A percentile compares a stretch with the other conserved stretches of the same genome.
Conservation (phyloP, 2,113 vertebrate genomes). For the Phalacrocorax brasilianus region DNA sequence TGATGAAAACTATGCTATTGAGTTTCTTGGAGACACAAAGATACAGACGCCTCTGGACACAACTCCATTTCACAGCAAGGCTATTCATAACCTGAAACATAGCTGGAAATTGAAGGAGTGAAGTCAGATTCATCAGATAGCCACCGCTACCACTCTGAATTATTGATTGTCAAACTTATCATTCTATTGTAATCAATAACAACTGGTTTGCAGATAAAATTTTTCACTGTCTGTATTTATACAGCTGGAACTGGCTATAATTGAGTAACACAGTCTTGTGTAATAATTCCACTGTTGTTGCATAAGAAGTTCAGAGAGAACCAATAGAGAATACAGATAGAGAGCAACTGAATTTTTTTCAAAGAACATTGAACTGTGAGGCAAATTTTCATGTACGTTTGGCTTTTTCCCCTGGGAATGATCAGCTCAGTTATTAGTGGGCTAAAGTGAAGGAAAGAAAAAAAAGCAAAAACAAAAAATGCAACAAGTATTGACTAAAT, state of each 20-base stretch:
- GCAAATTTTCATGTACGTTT: not conserved
- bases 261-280: not conserved
- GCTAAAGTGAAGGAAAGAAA: not conserved
- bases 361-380: not conserved
- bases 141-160: not conserved
- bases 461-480: not conserved
- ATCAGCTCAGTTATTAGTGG: not conserved
- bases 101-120: not conserved
- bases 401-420: not conserved
- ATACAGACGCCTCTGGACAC: not conserved
- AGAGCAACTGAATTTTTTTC: not conserved
- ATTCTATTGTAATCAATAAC: not conserved
- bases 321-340: not conserved
- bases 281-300: constrained; percentile 4
- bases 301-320: not conserved
- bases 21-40: not conserved
- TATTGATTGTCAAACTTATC: not conserved
- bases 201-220: not conserved
- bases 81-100: not conserved
- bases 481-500: not conserved
- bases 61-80: not conserved
- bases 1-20: accelerated
- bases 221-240: constrained; percentile 25
- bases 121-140: not conserved
- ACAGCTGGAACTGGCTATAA: not conserved